Percentiles rank a stretch among this genome's conserved stretches.
phyloP scores from a whole-genome alignment of 2,888 invertebrate species.

The Invenusta paracnida region DNA sequence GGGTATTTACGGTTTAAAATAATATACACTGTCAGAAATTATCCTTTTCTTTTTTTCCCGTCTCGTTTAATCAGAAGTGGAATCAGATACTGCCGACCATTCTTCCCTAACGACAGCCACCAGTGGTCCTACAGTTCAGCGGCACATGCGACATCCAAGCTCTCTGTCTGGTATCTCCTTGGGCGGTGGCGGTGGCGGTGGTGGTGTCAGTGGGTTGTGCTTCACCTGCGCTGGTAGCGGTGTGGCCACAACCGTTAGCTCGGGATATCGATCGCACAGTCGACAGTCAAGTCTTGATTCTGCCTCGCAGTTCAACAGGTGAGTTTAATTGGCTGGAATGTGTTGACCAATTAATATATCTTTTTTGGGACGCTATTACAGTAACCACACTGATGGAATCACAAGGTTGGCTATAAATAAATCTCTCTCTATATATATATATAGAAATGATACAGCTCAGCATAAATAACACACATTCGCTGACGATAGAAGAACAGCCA shows the following conservation, averaged over 20 bases:
- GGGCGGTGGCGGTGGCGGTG: background rate
- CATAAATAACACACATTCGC: too few relatives aligned
- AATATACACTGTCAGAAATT: too few relatives aligned
- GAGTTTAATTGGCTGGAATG: too few relatives aligned
- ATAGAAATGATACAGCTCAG: too few relatives aligned
- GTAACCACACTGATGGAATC: too few relatives aligned
- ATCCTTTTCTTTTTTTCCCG: background rate
- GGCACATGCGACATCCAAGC: conserved; percentile 8
- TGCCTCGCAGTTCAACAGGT: background rate
- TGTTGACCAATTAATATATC: too few relatives aligned
- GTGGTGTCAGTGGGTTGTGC: background rate
- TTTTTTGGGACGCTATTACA: too few relatives aligned
- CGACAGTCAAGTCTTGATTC: background rate
- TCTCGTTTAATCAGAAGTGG: background rate
- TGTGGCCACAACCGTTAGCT: background rate
- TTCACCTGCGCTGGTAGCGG: background rate
- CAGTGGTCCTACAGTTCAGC: background rate
- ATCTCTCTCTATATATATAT: too few relatives aligned
- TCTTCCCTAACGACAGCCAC: background rate
- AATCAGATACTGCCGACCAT: background rate
- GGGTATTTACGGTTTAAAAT: too few relatives aligned
- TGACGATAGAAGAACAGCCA: too few relatives aligned
- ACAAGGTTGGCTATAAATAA: too few relatives aligned
- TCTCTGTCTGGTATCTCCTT: conserved; percentile 1
- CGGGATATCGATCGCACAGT: background rate